phyloP scores from a whole-genome alignment of 2,113 vertebrate species.

The Peromyscus californicus region DNA sequence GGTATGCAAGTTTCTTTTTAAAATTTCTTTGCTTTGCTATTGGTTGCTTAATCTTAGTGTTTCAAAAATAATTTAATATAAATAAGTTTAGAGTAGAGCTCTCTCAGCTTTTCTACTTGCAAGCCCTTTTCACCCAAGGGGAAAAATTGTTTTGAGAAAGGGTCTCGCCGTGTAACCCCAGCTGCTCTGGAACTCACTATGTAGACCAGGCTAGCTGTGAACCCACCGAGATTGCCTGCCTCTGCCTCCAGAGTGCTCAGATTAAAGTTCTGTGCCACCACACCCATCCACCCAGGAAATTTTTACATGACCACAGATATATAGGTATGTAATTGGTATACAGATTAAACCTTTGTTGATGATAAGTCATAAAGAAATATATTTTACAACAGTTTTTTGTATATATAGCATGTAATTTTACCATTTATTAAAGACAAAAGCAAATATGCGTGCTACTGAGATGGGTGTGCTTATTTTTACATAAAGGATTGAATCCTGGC shows the following conservation, averaged over 20 bases:
- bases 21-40: slow-evolving; percentile 22
- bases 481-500: not conserved
- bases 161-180: not conserved
- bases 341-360: not conserved
- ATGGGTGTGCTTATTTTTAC: not conserved
- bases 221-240: not conserved
- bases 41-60: slow-evolving; percentile 4
- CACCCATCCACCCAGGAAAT: not conserved
- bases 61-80: not conserved
- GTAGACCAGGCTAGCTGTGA: not conserved
- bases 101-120: not conserved
- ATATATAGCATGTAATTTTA: not conserved
- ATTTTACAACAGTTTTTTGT: not conserved
- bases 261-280: not conserved
- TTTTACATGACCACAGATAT: not conserved
- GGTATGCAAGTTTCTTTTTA: not conserved
- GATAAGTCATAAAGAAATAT: not conserved
- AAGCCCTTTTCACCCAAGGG: not conserved
- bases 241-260: not conserved
- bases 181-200: not conserved
- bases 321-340: not conserved
- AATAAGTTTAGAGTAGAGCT: not conserved
- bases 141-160: not conserved
- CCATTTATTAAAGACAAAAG: not conserved
- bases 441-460: not conserved